Evolutionary conservation across 1,140 invertebrate species (phyloP).

Genomic region (Limonius californicus): DNA sequence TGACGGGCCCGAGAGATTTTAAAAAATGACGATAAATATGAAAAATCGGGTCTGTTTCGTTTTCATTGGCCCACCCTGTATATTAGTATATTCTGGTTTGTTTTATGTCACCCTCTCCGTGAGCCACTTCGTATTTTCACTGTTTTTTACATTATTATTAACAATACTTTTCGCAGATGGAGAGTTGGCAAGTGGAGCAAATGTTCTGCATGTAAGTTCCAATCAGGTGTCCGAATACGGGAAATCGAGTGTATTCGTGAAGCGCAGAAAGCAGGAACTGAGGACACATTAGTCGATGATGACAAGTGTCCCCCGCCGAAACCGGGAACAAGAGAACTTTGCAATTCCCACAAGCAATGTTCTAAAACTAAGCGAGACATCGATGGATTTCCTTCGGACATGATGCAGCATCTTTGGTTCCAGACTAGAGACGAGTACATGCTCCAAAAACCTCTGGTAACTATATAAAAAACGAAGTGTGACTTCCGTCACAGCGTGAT

Average conservation of each 20-base stretch:
- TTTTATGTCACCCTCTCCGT: too few species aligned
- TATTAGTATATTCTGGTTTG: too few species aligned
- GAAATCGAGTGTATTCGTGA: constrained; percentile 51
- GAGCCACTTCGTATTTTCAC: too few species aligned
- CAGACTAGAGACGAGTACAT: constrained; percentile 22
- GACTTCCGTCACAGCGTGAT: neutral
- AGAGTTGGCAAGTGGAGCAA: constrained; percentile 51
- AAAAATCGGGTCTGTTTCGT: too few species aligned
- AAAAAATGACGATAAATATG: too few species aligned
- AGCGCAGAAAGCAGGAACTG: constrained; percentile 42
- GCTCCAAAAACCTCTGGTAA: neutral
- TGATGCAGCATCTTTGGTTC: constrained; percentile 34
- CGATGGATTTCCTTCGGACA: constrained; percentile 25
- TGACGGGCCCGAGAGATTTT: too few species aligned
- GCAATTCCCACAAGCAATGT: constrained; percentile 46
- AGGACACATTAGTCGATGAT: constrained; percentile 49
- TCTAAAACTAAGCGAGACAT: constrained; percentile 30
- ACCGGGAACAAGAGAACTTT: constrained; percentile 42
- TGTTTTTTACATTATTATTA: too few species aligned
- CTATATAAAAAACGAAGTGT: neutral
- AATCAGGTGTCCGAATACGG: constrained; percentile 45
- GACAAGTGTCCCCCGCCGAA: constrained; percentile 43
- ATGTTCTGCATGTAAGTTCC: constrained; percentile 50
- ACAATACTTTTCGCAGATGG: constrained; percentile 45
- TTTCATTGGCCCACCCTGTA: too few species aligned